Conservation (phyloP, 2,888 invertebrate genomes). For the Caenorhabditis imperialis region DNA sequence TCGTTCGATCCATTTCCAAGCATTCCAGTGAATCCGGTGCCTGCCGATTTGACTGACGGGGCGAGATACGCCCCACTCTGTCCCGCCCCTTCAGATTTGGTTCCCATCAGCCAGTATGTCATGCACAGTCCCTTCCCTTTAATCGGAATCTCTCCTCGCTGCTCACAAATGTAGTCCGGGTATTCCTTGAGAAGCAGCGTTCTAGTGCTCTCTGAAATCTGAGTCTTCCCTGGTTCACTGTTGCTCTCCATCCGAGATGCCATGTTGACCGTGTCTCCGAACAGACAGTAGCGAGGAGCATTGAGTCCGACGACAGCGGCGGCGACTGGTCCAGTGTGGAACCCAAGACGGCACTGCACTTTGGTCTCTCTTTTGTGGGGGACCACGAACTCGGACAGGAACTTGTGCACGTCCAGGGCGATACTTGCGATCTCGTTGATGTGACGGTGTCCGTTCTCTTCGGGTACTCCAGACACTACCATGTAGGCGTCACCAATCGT, state of each 20-base stretch:
- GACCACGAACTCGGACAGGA: constrained; percentile 67
- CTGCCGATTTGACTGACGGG: constrained; percentile 44
- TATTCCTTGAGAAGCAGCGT: constrained; percentile 66
- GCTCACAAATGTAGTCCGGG: constrained; percentile 67
- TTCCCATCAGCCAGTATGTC: constrained; percentile 74
- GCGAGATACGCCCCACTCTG: constrained; percentile 43
- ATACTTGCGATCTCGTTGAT: constrained; percentile 71
- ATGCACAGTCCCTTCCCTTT: constrained; percentile 76
- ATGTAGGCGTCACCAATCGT: constrained; percentile 77
- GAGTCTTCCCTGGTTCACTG: constrained; percentile 72
- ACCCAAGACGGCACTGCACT: constrained; percentile 70
- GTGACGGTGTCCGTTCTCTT: constrained; percentile 74
- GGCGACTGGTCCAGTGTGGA: constrained; percentile 74
- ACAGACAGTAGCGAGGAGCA: constrained; percentile 77
- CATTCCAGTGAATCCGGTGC: constrained; percentile 52
- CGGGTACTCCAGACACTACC: constrained; percentile 76
- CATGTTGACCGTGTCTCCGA: constrained; percentile 77
- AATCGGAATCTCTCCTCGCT: constrained; percentile 69
- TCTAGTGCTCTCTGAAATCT: constrained; percentile 71
- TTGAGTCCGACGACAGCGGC: constrained; percentile 77
- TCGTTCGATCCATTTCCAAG: constrained; percentile 36
- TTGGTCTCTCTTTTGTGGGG: constrained; percentile 64
- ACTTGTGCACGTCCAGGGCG: constrained; percentile 73
- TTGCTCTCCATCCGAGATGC: constrained; percentile 76
- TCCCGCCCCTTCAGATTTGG: constrained; percentile 54